Evolutionary conservation across 2,888 invertebrate species (phyloP), one percentile per base, ranked within the genome.

Genomic region (Epistrophe eligans): DNA sequence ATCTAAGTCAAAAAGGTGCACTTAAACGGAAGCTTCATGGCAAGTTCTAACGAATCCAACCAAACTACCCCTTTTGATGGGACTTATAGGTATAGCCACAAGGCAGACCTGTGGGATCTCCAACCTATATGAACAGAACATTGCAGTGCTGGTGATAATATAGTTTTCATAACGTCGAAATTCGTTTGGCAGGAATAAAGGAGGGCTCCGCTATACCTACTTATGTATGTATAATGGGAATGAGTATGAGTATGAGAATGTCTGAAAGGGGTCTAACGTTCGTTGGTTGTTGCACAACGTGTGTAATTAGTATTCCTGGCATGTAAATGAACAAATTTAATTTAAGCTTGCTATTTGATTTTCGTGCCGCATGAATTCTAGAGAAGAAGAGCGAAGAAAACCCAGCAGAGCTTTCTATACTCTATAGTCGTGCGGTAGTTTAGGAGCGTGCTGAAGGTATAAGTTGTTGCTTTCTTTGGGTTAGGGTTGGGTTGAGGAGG

Each of bases 321-420:
- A 83, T 83, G 87, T 87, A 87, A 87, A 87, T 87, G 87, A 83
- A 87, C 87, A 87, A 83, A 87, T 83, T 87, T 79, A 87, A 83
- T 87, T 87, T 79, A 19, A 83, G 79, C 79, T 79, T 76, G 87
- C 71, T 82, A 76, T 79, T 87, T 87, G 83, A 79, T 82, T 83
- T 83, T 66, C 87, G 71, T 76, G 79, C 66, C 64, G 43, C 43
- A 64, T 74, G 72, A 62, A 38, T 45, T 43, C 57, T 48, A 2
- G 52, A 11, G 17, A 5, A 38, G 35, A 35, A n/a, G n/a, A 35
- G 3, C 10, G 48, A 43, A 32, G 8, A 24, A 28, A 35, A n/a
- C 17, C 28, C 13, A 55, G 9, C 15, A 32, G 55, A 32, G 4
- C n/a, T 32, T 11, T 50, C 2, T 32, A 32, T 32, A 24, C 32